These are phyloP conservation scores for Heliconius ethilla DNA, from an alignment of 2,888 invertebrate genomes.

Conservation along the genomic window DNA sequence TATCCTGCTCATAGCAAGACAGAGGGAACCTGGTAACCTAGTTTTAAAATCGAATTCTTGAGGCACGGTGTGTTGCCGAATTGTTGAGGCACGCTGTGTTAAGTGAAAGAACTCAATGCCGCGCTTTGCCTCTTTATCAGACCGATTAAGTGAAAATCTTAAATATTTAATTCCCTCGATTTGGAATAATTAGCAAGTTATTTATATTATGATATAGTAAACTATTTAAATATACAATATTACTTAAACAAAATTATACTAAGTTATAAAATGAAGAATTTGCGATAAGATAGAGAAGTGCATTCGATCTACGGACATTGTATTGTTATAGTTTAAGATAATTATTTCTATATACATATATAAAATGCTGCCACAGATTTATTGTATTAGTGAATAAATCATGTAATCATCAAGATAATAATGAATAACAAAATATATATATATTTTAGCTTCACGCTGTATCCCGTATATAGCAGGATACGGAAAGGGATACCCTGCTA, in stretches of 20 bases:
- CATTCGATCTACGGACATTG: background rate
- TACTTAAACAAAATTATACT: background rate
- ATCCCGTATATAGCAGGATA: too few species aligned
- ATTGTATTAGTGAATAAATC: background rate
- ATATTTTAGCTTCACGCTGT: background rate
- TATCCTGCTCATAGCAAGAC: too few species aligned
- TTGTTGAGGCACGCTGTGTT: too few species aligned
- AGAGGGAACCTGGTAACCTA: too few species aligned
- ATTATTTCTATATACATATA: background rate
- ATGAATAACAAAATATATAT: background rate
- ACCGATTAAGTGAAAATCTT: too few species aligned
- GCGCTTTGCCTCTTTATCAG: too few species aligned
- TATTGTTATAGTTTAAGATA: background rate
- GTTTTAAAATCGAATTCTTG: too few species aligned
- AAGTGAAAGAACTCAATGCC: too few species aligned
- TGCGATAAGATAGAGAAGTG: conserved; percentile 9
- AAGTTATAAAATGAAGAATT: background rate
- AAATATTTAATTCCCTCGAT: too few species aligned
- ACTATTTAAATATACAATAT: background rate
- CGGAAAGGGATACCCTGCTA: too few species aligned
- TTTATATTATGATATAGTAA: background rate
- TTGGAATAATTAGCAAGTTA: background rate
- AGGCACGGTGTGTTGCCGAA: too few species aligned
- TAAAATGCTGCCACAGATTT: background rate
- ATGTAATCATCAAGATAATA: background rate